Conservation (phyloP, 1,140 invertebrate genomes). For the Stegodyphus mimosarum region DNA sequence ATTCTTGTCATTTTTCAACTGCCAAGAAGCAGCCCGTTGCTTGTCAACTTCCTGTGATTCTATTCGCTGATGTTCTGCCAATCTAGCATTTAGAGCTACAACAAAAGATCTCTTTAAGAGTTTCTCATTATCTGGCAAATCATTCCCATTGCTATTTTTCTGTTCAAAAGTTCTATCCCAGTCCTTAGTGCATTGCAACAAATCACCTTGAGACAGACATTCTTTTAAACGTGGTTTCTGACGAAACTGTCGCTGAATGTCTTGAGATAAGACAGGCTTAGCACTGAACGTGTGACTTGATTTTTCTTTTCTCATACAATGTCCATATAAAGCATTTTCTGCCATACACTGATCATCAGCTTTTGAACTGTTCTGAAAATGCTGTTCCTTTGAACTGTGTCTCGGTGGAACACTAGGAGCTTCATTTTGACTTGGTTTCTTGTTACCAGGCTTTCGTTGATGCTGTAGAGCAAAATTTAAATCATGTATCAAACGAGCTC, state of each 20-base stretch:
- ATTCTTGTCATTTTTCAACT: conserved; percentile 40
- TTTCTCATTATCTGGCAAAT: conserved; percentile 10
- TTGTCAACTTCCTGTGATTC: conserved; percentile 18
- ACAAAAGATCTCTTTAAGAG: conserved; percentile 38
- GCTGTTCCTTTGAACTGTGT: conserved; percentile 27
- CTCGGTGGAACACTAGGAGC: conserved; percentile 31
- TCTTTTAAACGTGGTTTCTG: conserved; percentile 35
- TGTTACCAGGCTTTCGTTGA: not conserved
- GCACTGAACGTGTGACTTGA: conserved; percentile 35
- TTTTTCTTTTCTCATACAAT: conserved; percentile 26
- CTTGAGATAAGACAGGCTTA: conserved; percentile 37
- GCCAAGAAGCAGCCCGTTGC: conserved; percentile 20
- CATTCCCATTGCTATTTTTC: conserved; percentile 15
- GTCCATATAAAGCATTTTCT: conserved; percentile 17
- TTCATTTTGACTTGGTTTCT: conserved; percentile 15
- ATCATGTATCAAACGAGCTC: conserved; percentile 51
- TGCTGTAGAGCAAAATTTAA: conserved; percentile 32
- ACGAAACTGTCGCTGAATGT: conserved; percentile 30
- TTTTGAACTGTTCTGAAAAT: conserved; percentile 9
- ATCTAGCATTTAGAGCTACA: conserved; percentile 47
- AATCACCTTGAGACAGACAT: conserved; percentile 39
- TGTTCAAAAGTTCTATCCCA: conserved; percentile 23
- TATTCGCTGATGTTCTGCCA: conserved; percentile 34
- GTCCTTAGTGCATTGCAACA: conserved; percentile 36
- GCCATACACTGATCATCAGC: not conserved